Base-by-base conservation (phyloP, 2,797 vertebrate genomes). In the Tragopan temminckii region DNA sequence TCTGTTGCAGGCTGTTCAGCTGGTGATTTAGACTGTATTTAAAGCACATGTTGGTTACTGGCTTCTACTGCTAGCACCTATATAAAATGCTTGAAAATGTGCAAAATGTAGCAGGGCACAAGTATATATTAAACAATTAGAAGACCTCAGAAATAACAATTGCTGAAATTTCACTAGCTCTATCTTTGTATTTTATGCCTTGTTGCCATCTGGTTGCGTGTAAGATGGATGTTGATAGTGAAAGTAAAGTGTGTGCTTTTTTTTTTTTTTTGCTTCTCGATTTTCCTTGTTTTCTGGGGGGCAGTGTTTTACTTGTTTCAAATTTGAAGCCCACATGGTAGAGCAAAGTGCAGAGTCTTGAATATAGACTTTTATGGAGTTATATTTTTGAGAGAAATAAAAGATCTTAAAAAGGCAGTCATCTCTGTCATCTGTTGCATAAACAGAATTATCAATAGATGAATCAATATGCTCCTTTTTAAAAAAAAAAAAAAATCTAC, bases 291-390 rank as follows among this genome's bases (percentile, higher is more conserved):
- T 33, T 57, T 33, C 13, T n/a, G 11, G 12, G 53, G 19, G 19
- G 18, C 55, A 21, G 31, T 13, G 19, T 13, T 57, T 57, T n/a
- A 31, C n/a, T n/a, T 62, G 27, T 42, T 63, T 20, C 19, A 57
- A 31, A 29, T 63, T 31, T 75, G 45, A 64, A 83, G 33, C 17
- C 31, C 50, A 1, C 53, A 21, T 84, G 24, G 11, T 45, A 68
- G 53, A 86, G 52, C 5, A 42, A 82, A 46, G 25, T 83, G 8
- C 33, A 53, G 23, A 58, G 21, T 61, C 55, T 48, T 68, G 38
- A 55, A 38, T 1, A 1, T 0, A 0, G 9, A 7, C 36, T 80
- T 69, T 80, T 29, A 31, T 64, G 45, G n/a, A 40, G 38, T 72
- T 4, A 3, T 38, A 11, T 50, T 89, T 89, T 66, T 90, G 38